Conservation (phyloP, 2,797 vertebrate genomes). For the Meda fulgida region DNA sequence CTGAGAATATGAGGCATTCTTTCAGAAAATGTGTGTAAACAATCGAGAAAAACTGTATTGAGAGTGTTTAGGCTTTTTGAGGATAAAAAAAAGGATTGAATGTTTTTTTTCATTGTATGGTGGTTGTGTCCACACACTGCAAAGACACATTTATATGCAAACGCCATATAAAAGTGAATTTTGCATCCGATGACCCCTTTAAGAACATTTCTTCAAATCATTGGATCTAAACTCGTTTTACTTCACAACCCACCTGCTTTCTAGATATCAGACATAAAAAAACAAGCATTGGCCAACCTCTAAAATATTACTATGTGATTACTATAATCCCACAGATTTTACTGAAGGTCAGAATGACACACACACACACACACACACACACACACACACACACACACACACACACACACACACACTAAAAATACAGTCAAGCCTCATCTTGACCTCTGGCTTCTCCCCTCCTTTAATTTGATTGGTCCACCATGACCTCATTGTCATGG, state of each 20-base stretch:
- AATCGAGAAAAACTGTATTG: no score
- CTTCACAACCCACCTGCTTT: background rate
- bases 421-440: slow-evolving; percentile 12
- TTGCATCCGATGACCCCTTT: background rate
- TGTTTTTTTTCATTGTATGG: no score
- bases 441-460: slow-evolving; percentile 19
- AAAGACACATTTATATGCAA: no score
- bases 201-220: background rate
- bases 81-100: no score
- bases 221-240: background rate
- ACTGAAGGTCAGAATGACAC: background rate
- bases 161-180: no score
- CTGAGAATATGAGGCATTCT: no score
- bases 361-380: background rate
- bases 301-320: background rate
- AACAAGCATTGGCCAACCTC: no score
- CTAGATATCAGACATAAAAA: background rate
- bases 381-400: background rate
- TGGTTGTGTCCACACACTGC: no score
- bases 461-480: background rate
- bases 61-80: no score
- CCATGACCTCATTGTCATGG: background rate
- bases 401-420: background rate
- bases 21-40: no score
- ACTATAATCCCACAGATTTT: slow-evolving; percentile 4